phyloP scores from a whole-genome alignment of 2,888 invertebrate genomes.

The Allygus modestus region DNA sequence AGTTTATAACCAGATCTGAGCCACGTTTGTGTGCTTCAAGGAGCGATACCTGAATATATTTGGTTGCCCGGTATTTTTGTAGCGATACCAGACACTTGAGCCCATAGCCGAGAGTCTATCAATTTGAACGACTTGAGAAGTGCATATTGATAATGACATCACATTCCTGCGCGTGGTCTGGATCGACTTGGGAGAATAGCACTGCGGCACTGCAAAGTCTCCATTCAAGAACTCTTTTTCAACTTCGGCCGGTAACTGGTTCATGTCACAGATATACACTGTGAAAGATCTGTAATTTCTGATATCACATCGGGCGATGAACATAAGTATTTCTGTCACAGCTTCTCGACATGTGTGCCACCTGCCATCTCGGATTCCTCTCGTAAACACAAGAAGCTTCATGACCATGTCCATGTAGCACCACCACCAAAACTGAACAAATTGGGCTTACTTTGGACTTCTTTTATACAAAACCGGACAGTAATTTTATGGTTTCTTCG shows the following conservation, averaged over 20 bases:
- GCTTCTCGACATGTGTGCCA: not conserved
- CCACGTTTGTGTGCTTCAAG: too few species aligned
- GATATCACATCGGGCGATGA: not conserved
- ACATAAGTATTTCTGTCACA: not conserved
- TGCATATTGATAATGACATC: not conserved
- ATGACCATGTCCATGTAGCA: conserved; percentile 7
- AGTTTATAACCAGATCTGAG: too few species aligned
- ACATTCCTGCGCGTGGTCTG: conserved; percentile 1
- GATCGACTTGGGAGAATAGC: not conserved
- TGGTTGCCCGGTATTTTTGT: too few species aligned
- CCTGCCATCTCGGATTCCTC: conserved; percentile 4
- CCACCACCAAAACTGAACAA: conserved; percentile 12
- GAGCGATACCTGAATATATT: too few species aligned
- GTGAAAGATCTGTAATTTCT: conserved; percentile 13
- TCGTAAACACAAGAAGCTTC: not conserved
- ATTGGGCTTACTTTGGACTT: not conserved
- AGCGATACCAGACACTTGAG: too few species aligned
- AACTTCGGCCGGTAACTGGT: not conserved
- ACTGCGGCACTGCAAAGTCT: not conserved
- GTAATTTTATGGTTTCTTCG: not conserved
- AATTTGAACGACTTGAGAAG: too few species aligned
- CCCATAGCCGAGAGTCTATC: too few species aligned
- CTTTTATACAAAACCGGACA: not conserved
- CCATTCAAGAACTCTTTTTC: not conserved
- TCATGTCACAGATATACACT: not conserved